Conservation (phyloP, 2,797 vertebrate genomes). For the Momotus momota region DNA sequence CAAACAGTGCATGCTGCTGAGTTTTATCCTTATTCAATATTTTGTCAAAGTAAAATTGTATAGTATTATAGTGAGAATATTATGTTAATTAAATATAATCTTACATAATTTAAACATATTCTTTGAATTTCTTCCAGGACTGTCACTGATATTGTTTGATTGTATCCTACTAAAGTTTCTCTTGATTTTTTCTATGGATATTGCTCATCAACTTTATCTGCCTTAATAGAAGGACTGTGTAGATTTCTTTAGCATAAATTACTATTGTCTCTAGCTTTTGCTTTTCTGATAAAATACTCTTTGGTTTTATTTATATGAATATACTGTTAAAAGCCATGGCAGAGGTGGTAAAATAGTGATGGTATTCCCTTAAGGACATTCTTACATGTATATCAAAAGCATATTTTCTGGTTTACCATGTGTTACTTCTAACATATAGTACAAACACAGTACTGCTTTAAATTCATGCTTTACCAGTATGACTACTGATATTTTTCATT, state of each 20-base stretch:
- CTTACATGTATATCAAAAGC: neutral
- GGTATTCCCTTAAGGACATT: neutral
- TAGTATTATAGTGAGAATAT: neutral
- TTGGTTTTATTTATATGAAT: neutral
- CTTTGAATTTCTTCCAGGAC: neutral
- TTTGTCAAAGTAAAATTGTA: neutral
- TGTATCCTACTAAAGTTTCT: neutral
- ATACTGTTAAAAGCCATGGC: neutral
- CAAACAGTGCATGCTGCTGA: neutral
- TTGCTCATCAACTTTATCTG: neutral
- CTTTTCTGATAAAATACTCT: neutral
- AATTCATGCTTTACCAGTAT: neutral
- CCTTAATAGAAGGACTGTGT: neutral
- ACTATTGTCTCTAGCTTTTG: neutral
- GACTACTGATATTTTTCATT: neutral
- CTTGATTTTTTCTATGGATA: neutral
- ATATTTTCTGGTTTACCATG: neutral
- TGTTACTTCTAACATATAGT: neutral
- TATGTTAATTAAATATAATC: neutral
- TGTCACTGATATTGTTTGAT: neutral
- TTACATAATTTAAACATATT: neutral
- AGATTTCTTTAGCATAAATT: neutral
- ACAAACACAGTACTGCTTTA: neutral
- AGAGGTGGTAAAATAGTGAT: neutral
- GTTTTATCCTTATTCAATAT: neutral